These are phyloP conservation scores for Chiloscyllium plagiosum DNA, from an alignment of 2,113 vertebrate species.

Conservation along the genomic window DNA sequence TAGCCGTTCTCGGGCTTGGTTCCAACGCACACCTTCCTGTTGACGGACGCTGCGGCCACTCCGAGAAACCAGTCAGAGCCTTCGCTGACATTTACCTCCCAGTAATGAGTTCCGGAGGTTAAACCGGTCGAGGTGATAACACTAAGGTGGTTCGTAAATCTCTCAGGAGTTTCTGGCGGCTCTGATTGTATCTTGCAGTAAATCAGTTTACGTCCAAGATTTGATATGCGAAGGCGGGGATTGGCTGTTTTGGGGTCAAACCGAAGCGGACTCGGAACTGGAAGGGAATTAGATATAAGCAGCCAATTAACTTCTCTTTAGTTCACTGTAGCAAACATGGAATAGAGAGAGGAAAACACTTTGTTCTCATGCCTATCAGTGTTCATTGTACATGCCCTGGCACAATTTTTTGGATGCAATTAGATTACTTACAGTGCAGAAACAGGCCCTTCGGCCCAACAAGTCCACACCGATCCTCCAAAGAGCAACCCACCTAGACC, in stretches of 20 bases:
- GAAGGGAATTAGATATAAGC: background rate
- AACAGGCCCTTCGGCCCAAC: no score
- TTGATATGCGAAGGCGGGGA: background rate
- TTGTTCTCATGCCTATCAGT: background rate
- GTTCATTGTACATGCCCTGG: background rate
- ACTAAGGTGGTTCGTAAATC: background rate
- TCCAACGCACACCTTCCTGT: background rate
- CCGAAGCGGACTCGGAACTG: background rate
- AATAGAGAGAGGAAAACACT: background rate
- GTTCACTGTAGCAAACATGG: background rate
- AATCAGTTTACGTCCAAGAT: background rate
- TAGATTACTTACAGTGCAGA: no score
- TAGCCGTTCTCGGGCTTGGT: background rate
- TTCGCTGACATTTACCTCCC: background rate
- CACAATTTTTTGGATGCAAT: background rate
- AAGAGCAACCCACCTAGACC: no score
- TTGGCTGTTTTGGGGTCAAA: background rate
- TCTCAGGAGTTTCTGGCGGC: background rate
- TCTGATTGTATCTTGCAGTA: background rate
- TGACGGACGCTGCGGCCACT: background rate
- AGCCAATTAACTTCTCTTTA: background rate
- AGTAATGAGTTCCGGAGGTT: background rate
- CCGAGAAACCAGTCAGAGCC: background rate
- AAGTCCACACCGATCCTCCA: no score
- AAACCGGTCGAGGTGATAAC: background rate